A percentile compares a stretch with the other conserved stretches of the same genome.
phyloP scores from a whole-genome alignment of 2,113 vertebrate species.

The Tachuris rubrigastra region DNA sequence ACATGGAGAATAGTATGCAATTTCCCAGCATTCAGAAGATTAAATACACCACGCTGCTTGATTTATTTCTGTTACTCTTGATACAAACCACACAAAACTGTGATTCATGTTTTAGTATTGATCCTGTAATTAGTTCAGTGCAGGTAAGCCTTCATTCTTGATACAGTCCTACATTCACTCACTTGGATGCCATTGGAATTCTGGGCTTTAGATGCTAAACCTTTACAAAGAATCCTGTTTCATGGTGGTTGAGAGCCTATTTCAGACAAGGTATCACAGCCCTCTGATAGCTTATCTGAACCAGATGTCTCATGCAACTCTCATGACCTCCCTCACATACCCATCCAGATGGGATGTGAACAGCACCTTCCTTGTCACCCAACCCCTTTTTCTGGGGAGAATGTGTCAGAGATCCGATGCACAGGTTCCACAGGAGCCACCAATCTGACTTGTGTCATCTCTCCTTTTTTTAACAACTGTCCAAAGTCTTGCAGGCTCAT shows the following conservation, averaged over 20 bases:
- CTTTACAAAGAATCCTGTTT: background rate
- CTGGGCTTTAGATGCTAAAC: background rate
- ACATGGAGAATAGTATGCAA: background rate
- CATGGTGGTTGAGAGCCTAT: background rate
- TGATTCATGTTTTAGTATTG: conserved; percentile 27
- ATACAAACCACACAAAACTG: background rate
- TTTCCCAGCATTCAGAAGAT: background rate
- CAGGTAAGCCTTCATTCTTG: background rate
- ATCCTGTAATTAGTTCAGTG: conserved; percentile 29
- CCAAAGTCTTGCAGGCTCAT: background rate
- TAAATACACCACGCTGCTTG: background rate
- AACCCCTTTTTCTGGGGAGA: background rate
- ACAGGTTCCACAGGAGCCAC: background rate
- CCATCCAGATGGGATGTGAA: background rate
- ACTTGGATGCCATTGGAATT: background rate
- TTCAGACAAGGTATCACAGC: background rate
- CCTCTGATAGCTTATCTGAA: background rate
- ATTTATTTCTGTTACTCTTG: conserved; percentile 27
- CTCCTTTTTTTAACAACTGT: background rate
- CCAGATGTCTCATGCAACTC: background rate
- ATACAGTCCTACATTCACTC: background rate
- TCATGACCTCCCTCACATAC: background rate
- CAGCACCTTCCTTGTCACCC: background rate
- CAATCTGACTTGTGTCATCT: background rate
- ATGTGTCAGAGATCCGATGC: background rate